phyloP scores from a whole-genome alignment of 2,113 vertebrate species.

The Pelecanus crispus region DNA sequence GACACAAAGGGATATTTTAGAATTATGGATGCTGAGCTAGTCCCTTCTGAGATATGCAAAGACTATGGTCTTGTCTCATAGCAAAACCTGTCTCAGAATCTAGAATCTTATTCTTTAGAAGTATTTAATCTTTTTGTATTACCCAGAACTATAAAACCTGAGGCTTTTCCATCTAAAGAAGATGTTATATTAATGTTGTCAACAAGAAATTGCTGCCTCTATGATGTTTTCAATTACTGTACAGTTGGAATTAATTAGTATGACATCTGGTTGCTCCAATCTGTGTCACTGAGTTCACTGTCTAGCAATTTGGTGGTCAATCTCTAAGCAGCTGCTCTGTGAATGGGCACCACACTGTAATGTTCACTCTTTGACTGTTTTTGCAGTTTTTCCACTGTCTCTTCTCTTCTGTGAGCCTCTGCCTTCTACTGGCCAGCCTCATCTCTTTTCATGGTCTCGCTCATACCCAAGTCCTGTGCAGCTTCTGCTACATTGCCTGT shows the following conservation, averaged over 20 bases:
- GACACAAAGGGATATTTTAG: background rate
- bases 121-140: background rate
- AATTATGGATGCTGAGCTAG: background rate
- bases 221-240: constrained; percentile 6
- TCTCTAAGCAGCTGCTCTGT: background rate
- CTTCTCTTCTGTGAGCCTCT: background rate
- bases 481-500: background rate
- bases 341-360: background rate
- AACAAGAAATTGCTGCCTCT: background rate
- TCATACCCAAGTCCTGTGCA: background rate
- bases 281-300: constrained; percentile 37
- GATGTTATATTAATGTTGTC: background rate
- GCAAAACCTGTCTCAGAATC: background rate
- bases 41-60: background rate
- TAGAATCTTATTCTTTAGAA: background rate
- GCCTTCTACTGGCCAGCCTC: background rate
- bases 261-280: constrained; percentile 36
- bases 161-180: background rate
- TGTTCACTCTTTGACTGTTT: background rate
- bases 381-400: background rate
- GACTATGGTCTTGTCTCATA: background rate
- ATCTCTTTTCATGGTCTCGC: background rate
- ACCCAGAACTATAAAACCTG: background rate
- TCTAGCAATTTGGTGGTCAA: constrained; percentile 61
- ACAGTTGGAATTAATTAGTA: constrained; percentile 15